phyloP scores from a whole-genome alignment of 2,888 invertebrate genomes.

The Allolobophora icterica region DNA sequence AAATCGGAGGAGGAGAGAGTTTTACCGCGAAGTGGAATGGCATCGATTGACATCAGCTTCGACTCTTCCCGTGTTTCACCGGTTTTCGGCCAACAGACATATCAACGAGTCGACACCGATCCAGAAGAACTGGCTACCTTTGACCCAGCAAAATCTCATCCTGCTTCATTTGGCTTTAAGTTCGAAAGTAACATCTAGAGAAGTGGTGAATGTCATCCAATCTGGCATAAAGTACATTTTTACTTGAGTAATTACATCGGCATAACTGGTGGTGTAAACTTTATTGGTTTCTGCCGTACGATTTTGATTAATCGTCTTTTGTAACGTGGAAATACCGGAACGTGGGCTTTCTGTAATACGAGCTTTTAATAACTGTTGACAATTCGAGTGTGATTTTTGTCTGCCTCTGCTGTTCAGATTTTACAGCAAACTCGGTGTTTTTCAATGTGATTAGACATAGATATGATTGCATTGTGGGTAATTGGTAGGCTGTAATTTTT shows the following conservation, averaged over 20 bases:
- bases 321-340: neutral
- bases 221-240: neutral
- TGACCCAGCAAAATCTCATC: slow-evolving; percentile 32
- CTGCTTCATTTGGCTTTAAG: slow-evolving; percentile 30
- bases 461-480: neutral
- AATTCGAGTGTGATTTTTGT: neutral
- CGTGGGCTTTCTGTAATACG: slow-evolving; percentile 11
- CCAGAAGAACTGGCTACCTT: slow-evolving; percentile 18
- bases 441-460: neutral
- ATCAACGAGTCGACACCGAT: neutral
- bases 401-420: neutral
- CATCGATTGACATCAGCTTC: neutral
- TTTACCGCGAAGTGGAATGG: neutral
- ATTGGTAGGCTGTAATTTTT: neutral
- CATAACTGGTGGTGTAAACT: neutral
- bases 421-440: neutral
- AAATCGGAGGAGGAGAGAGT: slow-evolving; percentile 4
- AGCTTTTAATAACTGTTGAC: neutral
- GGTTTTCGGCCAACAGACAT: neutral
- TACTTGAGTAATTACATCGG: neutral
- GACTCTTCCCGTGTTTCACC: slow-evolving; percentile 12
- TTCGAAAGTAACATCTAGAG: slow-evolving; percentile 25
- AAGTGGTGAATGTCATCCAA: neutral
- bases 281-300: neutral
- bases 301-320: neutral